Conservation (phyloP, 2,888 invertebrate genomes). For the Aspidiotus rigidus region DNA sequence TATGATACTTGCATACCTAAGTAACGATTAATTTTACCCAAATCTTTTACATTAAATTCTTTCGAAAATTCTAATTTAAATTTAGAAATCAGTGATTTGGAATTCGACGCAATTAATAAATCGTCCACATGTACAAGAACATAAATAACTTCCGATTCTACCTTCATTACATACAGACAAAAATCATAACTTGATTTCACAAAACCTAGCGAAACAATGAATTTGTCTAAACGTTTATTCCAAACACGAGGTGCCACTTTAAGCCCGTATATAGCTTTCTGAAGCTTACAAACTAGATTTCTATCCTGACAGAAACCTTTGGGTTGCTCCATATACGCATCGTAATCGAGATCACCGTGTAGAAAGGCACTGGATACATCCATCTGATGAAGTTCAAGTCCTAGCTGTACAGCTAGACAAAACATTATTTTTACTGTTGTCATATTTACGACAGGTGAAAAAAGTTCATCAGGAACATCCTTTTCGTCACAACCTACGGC, state of each 20-base stretch:
- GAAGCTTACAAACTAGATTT: background rate
- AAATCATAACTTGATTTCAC: constrained; percentile 7
- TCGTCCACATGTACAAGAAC: constrained; percentile 20
- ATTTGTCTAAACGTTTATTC: background rate
- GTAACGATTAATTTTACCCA: background rate
- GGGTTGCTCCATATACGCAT: constrained; percentile 1
- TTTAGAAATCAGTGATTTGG: background rate
- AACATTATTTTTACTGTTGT: constrained; percentile 1
- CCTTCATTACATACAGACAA: constrained; percentile 13
- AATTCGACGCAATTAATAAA: constrained; percentile 4
- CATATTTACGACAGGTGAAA: constrained; percentile 8
- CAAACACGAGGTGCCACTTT: background rate
- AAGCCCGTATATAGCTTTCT: constrained; percentile 3
- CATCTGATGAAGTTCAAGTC: background rate
- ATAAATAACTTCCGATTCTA: background rate
- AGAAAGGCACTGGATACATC: constrained; percentile 9
- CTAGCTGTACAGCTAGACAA: background rate
- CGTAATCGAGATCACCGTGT: background rate
- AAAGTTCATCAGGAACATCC: background rate
- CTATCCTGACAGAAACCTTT: background rate
- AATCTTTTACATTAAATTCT: constrained; percentile 20
- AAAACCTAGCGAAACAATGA: constrained; percentile 8
- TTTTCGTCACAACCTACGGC: background rate
- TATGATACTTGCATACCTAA: constrained; percentile 14
- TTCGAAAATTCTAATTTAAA: constrained; percentile 4